Percentiles rank a stretch among this genome's conserved stretches.
phyloP scores from a whole-genome alignment of 2,797 vertebrate genomes.

The Channallabes apus region DNA sequence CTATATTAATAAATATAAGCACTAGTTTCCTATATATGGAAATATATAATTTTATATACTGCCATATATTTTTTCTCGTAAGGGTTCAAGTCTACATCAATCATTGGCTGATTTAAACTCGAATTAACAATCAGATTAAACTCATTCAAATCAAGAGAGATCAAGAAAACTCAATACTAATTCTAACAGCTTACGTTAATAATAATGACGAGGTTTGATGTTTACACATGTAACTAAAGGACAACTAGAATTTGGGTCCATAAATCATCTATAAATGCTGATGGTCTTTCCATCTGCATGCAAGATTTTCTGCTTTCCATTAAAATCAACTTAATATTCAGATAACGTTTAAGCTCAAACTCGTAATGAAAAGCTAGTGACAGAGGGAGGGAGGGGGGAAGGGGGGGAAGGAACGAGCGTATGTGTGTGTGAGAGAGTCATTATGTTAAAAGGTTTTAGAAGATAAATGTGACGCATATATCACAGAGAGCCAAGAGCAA shows the following conservation, averaged over 20 bases:
- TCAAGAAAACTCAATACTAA: neutral
- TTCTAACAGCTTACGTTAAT: neutral
- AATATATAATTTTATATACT: no score
- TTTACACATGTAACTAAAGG: neutral
- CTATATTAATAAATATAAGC: no score
- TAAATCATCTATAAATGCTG: neutral
- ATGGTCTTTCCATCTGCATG: neutral
- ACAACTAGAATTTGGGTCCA: no score
- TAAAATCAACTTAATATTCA: slow-evolving; percentile 29
- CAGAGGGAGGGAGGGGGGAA: slow-evolving; percentile 4
- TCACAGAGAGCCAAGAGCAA: neutral
- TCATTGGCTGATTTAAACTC: neutral
- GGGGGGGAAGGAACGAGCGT: neutral
- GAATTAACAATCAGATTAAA: neutral
- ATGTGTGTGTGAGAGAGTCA: slow-evolving; percentile 26
- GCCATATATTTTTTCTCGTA: no score
- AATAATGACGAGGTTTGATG: neutral
- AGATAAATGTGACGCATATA: slow-evolving; percentile 40
- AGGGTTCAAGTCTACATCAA: neutral
- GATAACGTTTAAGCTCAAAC: slow-evolving; percentile 17
- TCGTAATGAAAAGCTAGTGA: slow-evolving; percentile 27
- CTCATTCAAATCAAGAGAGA: neutral
- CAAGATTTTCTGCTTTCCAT: neutral
- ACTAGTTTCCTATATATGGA: no score
- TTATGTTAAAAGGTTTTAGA: slow-evolving; percentile 60